phyloP scores from a whole-genome alignment of 2,113 vertebrate species.

The Felis catus region F.catus_Fca126_mat1.0 CM031425.1:34162501-34163000 shows the following conservation, averaged over 20 bases:
- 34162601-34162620: background rate
- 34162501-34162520: background rate
- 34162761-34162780: background rate
- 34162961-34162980: background rate
- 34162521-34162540: background rate
- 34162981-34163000: background rate
- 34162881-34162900: background rate
- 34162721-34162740: background rate
- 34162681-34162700: background rate
- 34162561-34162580: conserved; percentile 17
- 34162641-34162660: background rate
- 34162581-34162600: background rate
- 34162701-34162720: background rate
- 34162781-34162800: background rate
- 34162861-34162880: background rate
- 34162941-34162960: background rate
- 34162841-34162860: background rate
- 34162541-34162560: background rate
- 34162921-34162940: background rate
- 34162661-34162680: background rate
- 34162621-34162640: background rate
- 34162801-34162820: background rate
- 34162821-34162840: background rate
- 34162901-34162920: background rate
- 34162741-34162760: background rate